A percentile compares a stretch with the other conserved stretches of the same genome.
Conservation (phyloP, 2,888 invertebrate species). For the Pedicia rivosa region DNA sequence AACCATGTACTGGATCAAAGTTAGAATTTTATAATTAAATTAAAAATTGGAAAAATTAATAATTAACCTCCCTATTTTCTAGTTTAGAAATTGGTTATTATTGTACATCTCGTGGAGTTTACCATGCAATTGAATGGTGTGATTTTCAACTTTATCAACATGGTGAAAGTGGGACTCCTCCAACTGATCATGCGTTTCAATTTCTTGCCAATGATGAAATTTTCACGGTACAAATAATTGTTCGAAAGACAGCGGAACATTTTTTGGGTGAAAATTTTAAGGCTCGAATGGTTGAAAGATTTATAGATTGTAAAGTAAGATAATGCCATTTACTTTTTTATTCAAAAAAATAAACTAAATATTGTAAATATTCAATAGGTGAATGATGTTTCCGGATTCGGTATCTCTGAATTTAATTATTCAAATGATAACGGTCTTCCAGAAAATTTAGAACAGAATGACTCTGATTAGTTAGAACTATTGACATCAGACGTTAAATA, state of each 20-base stretch:
- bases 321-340: not conserved
- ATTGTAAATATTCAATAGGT: conserved; percentile 8
- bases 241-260: conserved; percentile 40
- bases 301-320: conserved; percentile 28
- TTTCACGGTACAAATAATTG: conserved; percentile 43
- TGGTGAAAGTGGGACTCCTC: conserved; percentile 48
- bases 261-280: conserved; percentile 52
- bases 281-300: conserved; percentile 48
- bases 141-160: conserved; percentile 48
- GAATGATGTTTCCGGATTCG: conserved; percentile 44
- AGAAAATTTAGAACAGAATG: conserved; percentile 26
- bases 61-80: too few species aligned
- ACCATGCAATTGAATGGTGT: conserved; percentile 41
- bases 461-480: conserved; percentile 36
- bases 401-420: conserved; percentile 60
- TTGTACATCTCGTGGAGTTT: conserved; percentile 34
- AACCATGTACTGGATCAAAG: conserved; percentile 48
- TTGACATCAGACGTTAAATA: not conserved
- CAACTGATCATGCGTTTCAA: conserved; percentile 45
- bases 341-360: not conserved
- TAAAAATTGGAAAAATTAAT: not conserved
- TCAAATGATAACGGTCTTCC: conserved; percentile 39
- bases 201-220: conserved; percentile 39
- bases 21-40: conserved; percentile 18
- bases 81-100: conserved; percentile 51